Evolutionary conservation across 1,140 invertebrate genomes (phyloP).

Genomic region (Apis laboriosa): DNA sequence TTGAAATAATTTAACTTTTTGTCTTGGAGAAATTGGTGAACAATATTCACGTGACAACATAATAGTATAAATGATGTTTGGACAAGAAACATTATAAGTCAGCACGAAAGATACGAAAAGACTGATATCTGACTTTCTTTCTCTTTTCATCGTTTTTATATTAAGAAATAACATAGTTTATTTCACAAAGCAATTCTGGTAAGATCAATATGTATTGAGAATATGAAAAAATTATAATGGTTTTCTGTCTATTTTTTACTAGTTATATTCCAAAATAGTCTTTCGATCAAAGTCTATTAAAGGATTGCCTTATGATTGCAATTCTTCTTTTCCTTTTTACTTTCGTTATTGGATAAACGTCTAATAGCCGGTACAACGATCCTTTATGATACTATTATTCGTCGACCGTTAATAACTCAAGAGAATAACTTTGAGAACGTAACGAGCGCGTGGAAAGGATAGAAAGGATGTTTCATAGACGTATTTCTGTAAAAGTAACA

Average conservation of each 20-base stretch:
- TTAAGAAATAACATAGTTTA: conserved; percentile 35
- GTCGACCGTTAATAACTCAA: too few species aligned
- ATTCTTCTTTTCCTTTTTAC: neutral
- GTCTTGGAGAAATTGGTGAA: conserved; percentile 83
- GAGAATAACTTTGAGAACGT: neutral
- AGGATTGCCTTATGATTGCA: neutral
- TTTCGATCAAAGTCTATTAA: neutral
- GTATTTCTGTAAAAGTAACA: neutral
- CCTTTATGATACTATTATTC: neutral
- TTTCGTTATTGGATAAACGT: neutral
- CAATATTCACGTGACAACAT: conserved; percentile 81
- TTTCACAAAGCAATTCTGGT: too few species aligned
- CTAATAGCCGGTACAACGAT: neutral
- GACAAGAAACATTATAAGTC: conserved; percentile 39
- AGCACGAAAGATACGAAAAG: conserved; percentile 22
- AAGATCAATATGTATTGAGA: neutral
- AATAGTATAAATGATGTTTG: conserved; percentile 51
- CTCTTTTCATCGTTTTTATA: neutral
- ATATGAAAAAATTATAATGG: conserved; percentile 9
- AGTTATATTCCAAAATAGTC: too few species aligned
- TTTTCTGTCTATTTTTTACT: neutral
- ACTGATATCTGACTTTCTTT: too few species aligned
- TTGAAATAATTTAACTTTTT: conserved; percentile 74
- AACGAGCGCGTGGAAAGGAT: neutral
- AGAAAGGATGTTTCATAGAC: neutral